Evolutionary conservation across 2,888 invertebrate species (phyloP), one percentile per base, ranked within the genome.

Genomic region (Hemistola chrysoprasaria): DNA sequence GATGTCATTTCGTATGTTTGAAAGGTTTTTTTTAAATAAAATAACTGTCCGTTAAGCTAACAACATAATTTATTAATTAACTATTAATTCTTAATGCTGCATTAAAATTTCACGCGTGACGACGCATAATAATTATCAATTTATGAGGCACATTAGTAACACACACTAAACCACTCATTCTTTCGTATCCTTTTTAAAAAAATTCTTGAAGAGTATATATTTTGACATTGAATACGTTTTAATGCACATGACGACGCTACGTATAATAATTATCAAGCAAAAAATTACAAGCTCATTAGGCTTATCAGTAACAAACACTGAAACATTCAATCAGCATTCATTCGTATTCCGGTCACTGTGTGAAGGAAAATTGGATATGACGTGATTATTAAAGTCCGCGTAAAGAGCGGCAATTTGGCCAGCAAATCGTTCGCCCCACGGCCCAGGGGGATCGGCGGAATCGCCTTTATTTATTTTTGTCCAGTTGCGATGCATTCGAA

Each of bases 161-260:
- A n/a, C n/a, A n/a, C n/a, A n/a, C n/a, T n/a, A n/a, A n/a, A n/a
- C 60, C 61, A 72, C 78, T 76, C 71, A 57, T 54, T 55, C 54
- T 77, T 84, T 78, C 64, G 60, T 85, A 86, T 85, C 85, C 85
- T n/a, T n/a, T n/a, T n/a, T n/a, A n/a, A n/a, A n/a, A n/a, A n/a
- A n/a, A n/a, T n/a, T n/a, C n/a, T n/a, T n/a, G n/a, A n/a, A n/a
- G n/a, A n/a, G n/a, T n/a, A n/a, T n/a, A n/a, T n/a, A n/a, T n/a
- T n/a, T n/a, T n/a, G n/a, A n/a, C 46, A n/a, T n/a, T n/a, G n/a
- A n/a, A n/a, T n/a, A n/a, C n/a, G n/a, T n/a, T n/a, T n/a, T n/a
- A n/a, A n/a, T n/a, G n/a, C 35, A 28, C 22, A 11, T 32, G 21
- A 11, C 21, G 8, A 7, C 5, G 22, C 8, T 2, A 3, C 16